Conservation (phyloP, 2,797 vertebrate species). For the Characodon lateralis region DNA sequence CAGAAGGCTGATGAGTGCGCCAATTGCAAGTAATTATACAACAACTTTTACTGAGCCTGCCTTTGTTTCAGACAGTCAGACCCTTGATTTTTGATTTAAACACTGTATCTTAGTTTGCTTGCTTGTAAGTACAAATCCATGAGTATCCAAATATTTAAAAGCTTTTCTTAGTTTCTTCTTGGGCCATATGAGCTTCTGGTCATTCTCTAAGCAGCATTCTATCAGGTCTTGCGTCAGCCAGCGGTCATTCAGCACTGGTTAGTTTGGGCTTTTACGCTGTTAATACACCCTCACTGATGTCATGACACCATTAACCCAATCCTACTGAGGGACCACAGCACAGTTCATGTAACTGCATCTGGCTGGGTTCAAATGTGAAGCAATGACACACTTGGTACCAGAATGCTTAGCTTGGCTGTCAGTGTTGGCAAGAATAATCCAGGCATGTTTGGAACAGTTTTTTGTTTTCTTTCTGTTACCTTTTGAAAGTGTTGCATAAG, state of each 20-base stretch:
- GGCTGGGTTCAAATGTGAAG: conserved; percentile 45
- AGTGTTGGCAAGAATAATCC: conserved; percentile 22
- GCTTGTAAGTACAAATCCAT: conserved; percentile 16
- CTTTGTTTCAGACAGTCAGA: conserved; percentile 12
- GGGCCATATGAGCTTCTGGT: conserved; percentile 62
- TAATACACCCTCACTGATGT: conserved; percentile 75
- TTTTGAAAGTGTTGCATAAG: conserved; percentile 26
- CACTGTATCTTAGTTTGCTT: neutral
- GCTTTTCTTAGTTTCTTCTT: conserved; percentile 54
- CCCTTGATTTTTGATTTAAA: conserved; percentile 4
- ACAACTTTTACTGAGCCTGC: conserved; percentile 41
- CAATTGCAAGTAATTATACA: conserved; percentile 66
- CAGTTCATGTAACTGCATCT: conserved; percentile 56
- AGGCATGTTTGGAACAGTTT: conserved; percentile 3
- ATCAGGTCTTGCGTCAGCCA: conserved; percentile 78
- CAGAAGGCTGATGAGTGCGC: conserved; percentile 66
- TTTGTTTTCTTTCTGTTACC: conserved; percentile 24
- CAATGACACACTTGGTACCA: conserved; percentile 12
- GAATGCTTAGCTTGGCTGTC: conserved; percentile 32
- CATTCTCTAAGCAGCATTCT: conserved; percentile 77
- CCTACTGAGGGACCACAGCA: conserved; percentile 51
- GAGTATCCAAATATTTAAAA: conserved; percentile 5
- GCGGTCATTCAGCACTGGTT: conserved; percentile 76
- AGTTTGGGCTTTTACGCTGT: conserved; percentile 74
- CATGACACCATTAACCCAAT: conserved; percentile 75